Base-by-base conservation (phyloP, 2,113 vertebrate species). In the Bufo gargarizans region DNA sequence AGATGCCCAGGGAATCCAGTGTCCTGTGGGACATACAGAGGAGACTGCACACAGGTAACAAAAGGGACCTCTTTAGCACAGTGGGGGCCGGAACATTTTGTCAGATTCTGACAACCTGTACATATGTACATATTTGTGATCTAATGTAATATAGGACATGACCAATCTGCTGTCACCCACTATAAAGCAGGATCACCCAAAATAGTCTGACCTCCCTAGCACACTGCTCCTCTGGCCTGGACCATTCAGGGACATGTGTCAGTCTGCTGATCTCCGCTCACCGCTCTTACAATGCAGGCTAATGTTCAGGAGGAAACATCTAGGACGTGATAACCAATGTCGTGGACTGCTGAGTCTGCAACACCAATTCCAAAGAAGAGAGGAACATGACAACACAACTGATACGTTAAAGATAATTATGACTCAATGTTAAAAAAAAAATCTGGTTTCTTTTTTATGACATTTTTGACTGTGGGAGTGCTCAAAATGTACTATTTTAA, bases 201-300 rank as follows among this genome's bases (percentile, higher is more conserved):
- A 82, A 65, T 82, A 82, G 56, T 11, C 58, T 61, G 58, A 10
- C 56, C 33, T 1, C 22, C 77, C 20, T 5, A n/a, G n/a, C 65
- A 14, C 69, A 14, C 6, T 13, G 16, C 33, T 20, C 79, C 79
- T 20, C 33, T 63, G 6, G 22, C 33, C 33, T 49, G 43, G 58
- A 63, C 45, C 10, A 17, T 45, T 80, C 78, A 61, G 79, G 61
- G 58, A 49, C 80, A 81, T 81, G 80, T 82, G 80, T 65, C 59
- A 63, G 59, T 82, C 43, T 63, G 80, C 80, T 12, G 43, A 49
- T 20, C 19, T 63, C 56, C 22, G 59, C 59, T 49, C 8, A 7
- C 19, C 4, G 59, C 43, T 12, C 17, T 58, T n/a, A 82, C 59
- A 63, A 59, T 10, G 20, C 12, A 4, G 8, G 8, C 4, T 19